Conservation (phyloP, 2,797 vertebrate genomes). For the Nannoperca australis region DNA sequence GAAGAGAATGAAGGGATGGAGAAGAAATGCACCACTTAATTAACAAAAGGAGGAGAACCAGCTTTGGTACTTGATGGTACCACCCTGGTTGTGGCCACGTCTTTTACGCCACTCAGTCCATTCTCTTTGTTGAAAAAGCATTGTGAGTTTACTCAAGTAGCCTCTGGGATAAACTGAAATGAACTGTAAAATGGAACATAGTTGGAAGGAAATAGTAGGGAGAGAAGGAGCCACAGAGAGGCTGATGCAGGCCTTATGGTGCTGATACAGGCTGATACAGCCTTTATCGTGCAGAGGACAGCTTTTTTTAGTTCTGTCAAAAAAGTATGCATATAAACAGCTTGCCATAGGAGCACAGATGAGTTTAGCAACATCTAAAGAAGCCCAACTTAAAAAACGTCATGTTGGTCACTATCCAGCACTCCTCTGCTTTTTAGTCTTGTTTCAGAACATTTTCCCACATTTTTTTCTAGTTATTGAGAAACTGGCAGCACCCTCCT, state of each 20-base stretch:
- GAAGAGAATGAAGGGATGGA: conserved; percentile 48
- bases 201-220: conserved; percentile 40
- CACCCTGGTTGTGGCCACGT: conserved; percentile 25
- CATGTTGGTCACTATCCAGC: conserved; percentile 40
- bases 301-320: not conserved
- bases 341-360: not conserved
- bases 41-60: conserved; percentile 27
- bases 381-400: conserved; percentile 20
- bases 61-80: conserved; percentile 31
- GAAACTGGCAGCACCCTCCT: conserved; percentile 36
- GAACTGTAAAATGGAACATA: conserved; percentile 52
- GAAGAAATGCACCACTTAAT: conserved; percentile 52
- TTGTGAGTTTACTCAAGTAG: conserved; percentile 32
- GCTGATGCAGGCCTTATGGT: conserved; percentile 46
- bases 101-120: conserved; percentile 16
- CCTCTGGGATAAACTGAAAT: conserved; percentile 61
- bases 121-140: conserved; percentile 39
- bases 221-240: conserved; percentile 59
- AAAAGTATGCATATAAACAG: conserved; percentile 18
- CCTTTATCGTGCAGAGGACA: conserved; percentile 37
- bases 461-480: conserved; percentile 19
- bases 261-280: conserved; percentile 49
- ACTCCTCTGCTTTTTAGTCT: conserved; percentile 46
- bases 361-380: conserved; percentile 22
- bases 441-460: conserved; percentile 41